These are phyloP conservation scores for Aix galericulata DNA, from an alignment of 2,113 vertebrate genomes.

Conservation along the genomic window DNA sequence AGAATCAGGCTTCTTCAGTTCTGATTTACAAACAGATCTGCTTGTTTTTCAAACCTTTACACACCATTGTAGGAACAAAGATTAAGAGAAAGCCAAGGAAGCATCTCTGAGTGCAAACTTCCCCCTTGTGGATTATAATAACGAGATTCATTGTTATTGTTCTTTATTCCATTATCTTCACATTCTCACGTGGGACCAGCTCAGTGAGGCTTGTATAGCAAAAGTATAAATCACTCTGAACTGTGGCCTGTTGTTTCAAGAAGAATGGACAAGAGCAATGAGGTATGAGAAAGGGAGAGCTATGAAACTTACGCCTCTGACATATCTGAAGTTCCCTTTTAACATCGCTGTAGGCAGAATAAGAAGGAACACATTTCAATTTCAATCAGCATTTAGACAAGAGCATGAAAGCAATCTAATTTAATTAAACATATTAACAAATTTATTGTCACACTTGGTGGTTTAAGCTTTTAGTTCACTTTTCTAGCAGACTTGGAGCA, in stretches of 20 bases:
- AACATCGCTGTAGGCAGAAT: neutral
- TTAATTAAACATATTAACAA: neutral
- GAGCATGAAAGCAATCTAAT: neutral
- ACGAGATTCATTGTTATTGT: neutral
- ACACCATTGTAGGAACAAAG: neutral
- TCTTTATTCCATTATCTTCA: neutral
- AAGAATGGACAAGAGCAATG: neutral
- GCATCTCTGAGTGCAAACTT: neutral
- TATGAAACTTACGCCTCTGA: neutral
- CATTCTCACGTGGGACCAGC: neutral
- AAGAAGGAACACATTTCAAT: neutral
- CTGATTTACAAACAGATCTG: neutral
- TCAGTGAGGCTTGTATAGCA: neutral
- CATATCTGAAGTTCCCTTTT: neutral
- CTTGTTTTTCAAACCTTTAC: neutral
- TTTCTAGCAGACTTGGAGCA: neutral
- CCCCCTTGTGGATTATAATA: neutral
- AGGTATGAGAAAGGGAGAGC: neutral
- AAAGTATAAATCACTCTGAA: neutral
- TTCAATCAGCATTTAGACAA: neutral
- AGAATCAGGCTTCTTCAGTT: neutral
- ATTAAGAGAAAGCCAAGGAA: neutral
- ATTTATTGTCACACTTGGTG: neutral
- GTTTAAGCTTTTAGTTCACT: neutral
- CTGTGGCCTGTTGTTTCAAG: neutral